Base-by-base conservation (phyloP, 2,113 vertebrate species). In the Nerophis ophidion region DNA sequence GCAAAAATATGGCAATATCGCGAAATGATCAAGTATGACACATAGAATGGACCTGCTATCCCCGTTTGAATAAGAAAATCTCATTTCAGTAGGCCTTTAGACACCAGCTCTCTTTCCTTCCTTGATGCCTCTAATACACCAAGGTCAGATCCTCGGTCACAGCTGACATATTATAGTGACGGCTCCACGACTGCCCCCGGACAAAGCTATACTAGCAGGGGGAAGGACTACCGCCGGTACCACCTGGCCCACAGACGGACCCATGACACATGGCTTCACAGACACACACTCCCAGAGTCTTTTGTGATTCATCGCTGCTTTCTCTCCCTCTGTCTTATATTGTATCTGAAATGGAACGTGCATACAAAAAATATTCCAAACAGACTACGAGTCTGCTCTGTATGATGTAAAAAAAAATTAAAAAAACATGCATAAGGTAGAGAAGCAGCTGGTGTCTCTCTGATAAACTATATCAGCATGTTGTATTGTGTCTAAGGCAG, bases 161-260 rank as follows among this genome's bases (percentile, higher is more conserved):
- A 36, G 60, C 38, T 64, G 71, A 49, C 60, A 53, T 71, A 77
- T 52, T 42, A 60, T 71, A 33, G 63, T 74, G 79, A 79, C 60
- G 13, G 61, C 70, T 80, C 70, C 82, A 81, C 80, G 84, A 75
- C 61, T 54, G 11, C 48, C 16, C 42, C 50, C 57, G 68, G 65
- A 75, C 65, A 44, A 60, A 45, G 5, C 61, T 53, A 26, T 26
- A 48, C 17, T 7, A 66, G 63, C 48, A 12, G 65, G 74, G 38
- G 60, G 60, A 63, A 45, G 36, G 33, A 55, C 77, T 63, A 55
- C 71, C 16, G 63, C 73, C 65, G 66, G 64, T 60, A 66, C 80
- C 84, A 85, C 72, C 82, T 81, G 78, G 78, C 58, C 54, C 74
- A 59, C 65, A 61, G 65, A 60, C 50, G 1, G 1, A 50, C 64